Percentiles rank a stretch among this genome's conserved stretches.
Conservation (phyloP, 2,113 vertebrate genomes). For the Ictalurus punctatus region DNA sequence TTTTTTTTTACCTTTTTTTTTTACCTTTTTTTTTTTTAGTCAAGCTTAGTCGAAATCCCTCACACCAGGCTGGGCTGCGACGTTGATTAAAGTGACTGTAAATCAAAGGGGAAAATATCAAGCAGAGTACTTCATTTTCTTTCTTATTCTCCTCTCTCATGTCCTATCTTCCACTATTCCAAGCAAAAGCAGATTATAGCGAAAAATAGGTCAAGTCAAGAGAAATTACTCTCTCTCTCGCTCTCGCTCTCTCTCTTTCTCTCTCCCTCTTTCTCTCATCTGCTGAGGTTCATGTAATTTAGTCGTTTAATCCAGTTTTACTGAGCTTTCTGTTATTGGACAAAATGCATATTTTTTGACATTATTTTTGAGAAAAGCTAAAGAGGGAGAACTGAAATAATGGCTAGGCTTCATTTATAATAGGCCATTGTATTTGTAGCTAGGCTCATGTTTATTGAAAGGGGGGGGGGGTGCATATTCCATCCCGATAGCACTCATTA, state of each 20-base stretch:
- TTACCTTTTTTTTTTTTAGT: too few relatives aligned
- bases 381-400: not conserved
- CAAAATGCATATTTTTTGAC: conserved; percentile 1
- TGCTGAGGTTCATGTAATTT: conserved; percentile 47
- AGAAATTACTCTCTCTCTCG: conserved; percentile 32
- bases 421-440: not conserved
- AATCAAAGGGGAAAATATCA: conserved; percentile 24
- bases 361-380: not conserved
- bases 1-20: too few relatives aligned
- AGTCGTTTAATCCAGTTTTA: conserved; percentile 40
- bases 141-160: not conserved
- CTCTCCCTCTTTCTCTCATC: conserved; percentile 24
- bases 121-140: conserved; percentile 26
- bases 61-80: not conserved
- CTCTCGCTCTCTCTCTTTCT: conserved; percentile 2
- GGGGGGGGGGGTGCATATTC: not conserved
- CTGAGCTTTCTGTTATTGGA: conserved; percentile 37
- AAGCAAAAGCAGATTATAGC: conserved; percentile 44
- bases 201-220: conserved; percentile 53
- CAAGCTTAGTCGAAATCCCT: not conserved
- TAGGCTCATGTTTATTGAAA: not conserved
- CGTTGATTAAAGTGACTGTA: conserved; percentile 23
- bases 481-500: not conserved
- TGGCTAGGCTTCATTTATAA: not conserved
- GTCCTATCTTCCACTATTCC: conserved; percentile 13